Evolutionary conservation across 2,888 invertebrate genomes (phyloP).

Genomic region (Heteromurus nitidus): DNA sequence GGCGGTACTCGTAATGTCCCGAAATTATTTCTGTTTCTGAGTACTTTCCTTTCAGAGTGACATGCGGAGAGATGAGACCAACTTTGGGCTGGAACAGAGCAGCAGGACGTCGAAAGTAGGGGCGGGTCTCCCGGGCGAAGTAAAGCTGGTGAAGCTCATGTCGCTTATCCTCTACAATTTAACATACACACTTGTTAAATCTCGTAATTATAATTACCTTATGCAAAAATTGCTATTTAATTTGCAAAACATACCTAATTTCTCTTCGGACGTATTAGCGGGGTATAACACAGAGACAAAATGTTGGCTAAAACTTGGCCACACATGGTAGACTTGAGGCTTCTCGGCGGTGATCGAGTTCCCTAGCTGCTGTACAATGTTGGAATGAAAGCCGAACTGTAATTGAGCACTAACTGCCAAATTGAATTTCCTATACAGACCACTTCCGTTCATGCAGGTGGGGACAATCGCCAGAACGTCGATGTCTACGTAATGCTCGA

Average conservation of each 20-base stretch:
- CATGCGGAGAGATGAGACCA: constrained; percentile 71
- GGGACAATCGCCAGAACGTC: constrained; percentile 71
- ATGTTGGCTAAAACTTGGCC: constrained; percentile 83
- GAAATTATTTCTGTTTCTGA: constrained; percentile 77
- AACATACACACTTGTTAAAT: not conserved
- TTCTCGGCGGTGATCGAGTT: constrained; percentile 73
- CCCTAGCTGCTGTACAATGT: constrained; percentile 70
- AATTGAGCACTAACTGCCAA: constrained; percentile 69
- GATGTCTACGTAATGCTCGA: constrained; percentile 71
- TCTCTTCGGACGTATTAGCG: constrained; percentile 81
- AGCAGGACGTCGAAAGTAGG: constrained; percentile 83
- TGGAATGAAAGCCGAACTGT: constrained; percentile 67
- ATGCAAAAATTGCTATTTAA: not conserved
- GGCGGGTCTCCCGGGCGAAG: constrained; percentile 82
- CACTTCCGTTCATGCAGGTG: constrained; percentile 21
- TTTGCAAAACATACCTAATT: constrained; percentile 79
- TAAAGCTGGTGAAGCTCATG: constrained; percentile 84
- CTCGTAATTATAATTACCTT: not conserved
- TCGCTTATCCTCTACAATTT: constrained; percentile 80
- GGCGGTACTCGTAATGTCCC: constrained; percentile 94
- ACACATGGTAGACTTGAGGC: constrained; percentile 85
- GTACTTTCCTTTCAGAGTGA: constrained; percentile 73
- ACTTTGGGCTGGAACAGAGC: constrained; percentile 66
- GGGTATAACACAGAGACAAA: constrained; percentile 86
- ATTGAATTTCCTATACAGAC: constrained; percentile 69